Evolutionary conservation across 2,113 vertebrate species (phyloP), one percentile per base, ranked within the genome.

Genomic region (Procavia capensis): DNA sequence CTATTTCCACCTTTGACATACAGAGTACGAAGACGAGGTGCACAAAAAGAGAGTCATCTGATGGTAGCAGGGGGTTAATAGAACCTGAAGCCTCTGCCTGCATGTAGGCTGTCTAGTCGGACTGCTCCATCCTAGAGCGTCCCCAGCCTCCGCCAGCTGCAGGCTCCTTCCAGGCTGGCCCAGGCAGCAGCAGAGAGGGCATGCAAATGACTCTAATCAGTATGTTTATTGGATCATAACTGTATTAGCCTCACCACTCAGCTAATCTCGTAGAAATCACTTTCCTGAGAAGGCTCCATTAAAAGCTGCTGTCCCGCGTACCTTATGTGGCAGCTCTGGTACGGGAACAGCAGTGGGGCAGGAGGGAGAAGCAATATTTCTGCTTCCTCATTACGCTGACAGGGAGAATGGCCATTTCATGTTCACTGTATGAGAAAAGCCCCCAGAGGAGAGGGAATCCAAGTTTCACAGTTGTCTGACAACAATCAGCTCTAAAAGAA

Each of bases 211-310:
- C 85, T 57, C 74, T 81, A n/a, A 91, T 83, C 80, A 81, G 83
- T 68, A 64, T 89, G 68, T 84, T 96, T 91, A 94, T 78, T 95
- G 93, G 89, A 72, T 93, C 93, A 41, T 78, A 96, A 88, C 75
- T 81, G 13, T 89, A 86, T 94, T 96, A 91, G 70, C 83, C 50
- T 76, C 45, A 66, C 29, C 93, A 85, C 93, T 94, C 83, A 45
- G 86, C 75, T 70, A 39, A 41, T 82, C 94, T 83, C 86, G 4
- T 2, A 78, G 91, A 95, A 96, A 89, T 70, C 95, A 88, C 81
- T 95, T 88, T 91, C 47, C 63, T 1, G 0, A 3, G 41, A 94
- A 50, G 93, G 75, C 70, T 76, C 83, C 79, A 78, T 93, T 94
- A 84, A 74, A 84, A 95, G 83, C 91, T 79, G 90, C 68, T 16